Evolutionary conservation across 92 coral and sea anemone species (phyloP).

Genomic region (Heliopora coerulea): DNA sequence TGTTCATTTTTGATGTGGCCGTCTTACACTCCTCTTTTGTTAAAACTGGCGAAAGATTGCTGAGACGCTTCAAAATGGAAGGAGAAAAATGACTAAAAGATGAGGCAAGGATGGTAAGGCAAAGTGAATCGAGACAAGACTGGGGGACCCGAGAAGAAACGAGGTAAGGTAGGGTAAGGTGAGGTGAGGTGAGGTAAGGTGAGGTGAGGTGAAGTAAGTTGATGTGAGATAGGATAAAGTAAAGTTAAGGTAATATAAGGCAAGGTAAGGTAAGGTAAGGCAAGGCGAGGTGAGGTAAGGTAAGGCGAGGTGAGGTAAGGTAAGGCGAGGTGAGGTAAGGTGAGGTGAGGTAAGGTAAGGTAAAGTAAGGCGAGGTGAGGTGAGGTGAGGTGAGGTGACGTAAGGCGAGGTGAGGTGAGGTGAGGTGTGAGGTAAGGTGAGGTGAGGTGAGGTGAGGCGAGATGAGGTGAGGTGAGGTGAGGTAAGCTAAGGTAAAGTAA

Average conservation of each 20-base stretch:
- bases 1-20: slow-evolving; percentile 8
- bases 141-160: not conserved
- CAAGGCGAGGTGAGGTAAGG: not conserved
- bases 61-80: slow-evolving; percentile 12
- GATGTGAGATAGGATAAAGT: not conserved
- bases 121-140: not conserved
- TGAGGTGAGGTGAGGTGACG: not conserved
- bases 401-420: not conserved
- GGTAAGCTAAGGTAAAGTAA: not conserved
- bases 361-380: slow-evolving; percentile 15
- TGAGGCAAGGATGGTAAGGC: not conserved
- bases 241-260: slow-evolving; percentile 2
- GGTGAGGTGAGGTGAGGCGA: slow-evolving; percentile 26
- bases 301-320: slow-evolving; percentile 11
- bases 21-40: slow-evolving; percentile 20
- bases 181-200: not conserved
- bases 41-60: slow-evolving; percentile 11
- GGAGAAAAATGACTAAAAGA: not conserved
- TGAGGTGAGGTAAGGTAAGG: slow-evolving; percentile 15
- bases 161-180: not conserved
- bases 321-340: slow-evolving; percentile 6
- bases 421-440: not conserved
- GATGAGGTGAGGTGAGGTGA: slow-evolving; percentile 4
- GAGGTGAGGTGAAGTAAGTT: not conserved
- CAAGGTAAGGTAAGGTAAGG: not conserved